These are phyloP conservation scores for Cottus gobio DNA, from an alignment of 2,113 vertebrate genomes.

Conservation along the genomic window DNA sequence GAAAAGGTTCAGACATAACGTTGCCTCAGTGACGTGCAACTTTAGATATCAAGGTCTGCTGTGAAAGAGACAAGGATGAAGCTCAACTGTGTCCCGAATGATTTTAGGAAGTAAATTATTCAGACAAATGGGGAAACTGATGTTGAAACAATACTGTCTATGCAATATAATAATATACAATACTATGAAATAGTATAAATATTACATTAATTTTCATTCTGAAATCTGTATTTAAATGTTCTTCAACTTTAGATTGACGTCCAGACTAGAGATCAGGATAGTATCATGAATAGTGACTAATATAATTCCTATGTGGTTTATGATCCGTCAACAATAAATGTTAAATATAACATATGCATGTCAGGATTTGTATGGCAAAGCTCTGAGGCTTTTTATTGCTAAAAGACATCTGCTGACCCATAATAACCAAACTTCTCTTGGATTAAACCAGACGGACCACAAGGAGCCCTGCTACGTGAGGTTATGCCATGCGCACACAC, in stretches of 20 bases:
- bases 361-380: not conserved
- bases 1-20: slow-evolving; percentile 78
- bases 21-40: slow-evolving; percentile 66
- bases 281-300: not conserved
- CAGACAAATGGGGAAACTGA: not conserved
- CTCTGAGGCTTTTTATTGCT: not conserved
- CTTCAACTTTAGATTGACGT: not conserved
- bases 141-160: no score
- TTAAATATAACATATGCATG: slow-evolving; percentile 15
- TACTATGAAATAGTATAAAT: not conserved
- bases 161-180: no score
- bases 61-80: slow-evolving; percentile 58
- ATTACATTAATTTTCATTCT: not conserved
- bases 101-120: not conserved
- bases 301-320: not conserved
- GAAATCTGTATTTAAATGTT: not conserved
- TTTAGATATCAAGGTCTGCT: slow-evolving; percentile 68
- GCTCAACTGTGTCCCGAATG: slow-evolving; percentile 5
- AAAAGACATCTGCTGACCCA: not conserved
- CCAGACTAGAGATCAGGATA: not conserved
- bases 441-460: not conserved
- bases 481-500: no score
- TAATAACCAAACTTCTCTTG: not conserved
- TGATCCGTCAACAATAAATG: not conserved
- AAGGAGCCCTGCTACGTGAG: not conserved